Conservation (phyloP, 2,797 vertebrate genomes). For the Odontamblyopus lacepedii region DNA sequence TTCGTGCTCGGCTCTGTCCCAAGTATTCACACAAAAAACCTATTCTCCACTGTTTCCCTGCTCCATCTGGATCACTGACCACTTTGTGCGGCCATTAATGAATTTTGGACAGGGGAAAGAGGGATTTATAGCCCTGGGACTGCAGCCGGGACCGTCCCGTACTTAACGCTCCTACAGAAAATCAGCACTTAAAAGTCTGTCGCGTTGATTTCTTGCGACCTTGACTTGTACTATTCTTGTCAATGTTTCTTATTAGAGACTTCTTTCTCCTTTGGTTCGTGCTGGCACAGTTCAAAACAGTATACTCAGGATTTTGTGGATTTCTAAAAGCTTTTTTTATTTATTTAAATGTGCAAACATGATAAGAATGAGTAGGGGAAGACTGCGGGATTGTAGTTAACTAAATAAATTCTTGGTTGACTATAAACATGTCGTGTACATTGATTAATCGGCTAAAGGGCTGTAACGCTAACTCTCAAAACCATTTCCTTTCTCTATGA, state of each 20-base stretch:
- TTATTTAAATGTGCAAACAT: neutral
- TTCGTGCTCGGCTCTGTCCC: slow-evolving; percentile 33
- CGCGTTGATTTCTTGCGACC: slow-evolving; percentile 51
- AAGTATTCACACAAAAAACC: slow-evolving; percentile 31
- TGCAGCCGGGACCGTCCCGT: slow-evolving; percentile 54
- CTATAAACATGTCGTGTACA: too few relatives aligned
- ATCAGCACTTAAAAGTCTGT: slow-evolving; percentile 52
- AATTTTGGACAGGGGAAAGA: slow-evolving; percentile 64
- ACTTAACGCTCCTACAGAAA: slow-evolving; percentile 51
- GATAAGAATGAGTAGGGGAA: neutral
- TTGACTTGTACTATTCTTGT: slow-evolving; percentile 36
- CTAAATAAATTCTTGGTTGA: too few relatives aligned
- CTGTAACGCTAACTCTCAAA: too few relatives aligned
- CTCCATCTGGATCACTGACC: slow-evolving; percentile 60
- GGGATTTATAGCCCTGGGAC: slow-evolving; percentile 66
- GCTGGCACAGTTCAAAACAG: neutral
- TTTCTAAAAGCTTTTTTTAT: neutral
- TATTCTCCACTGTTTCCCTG: slow-evolving; percentile 36
- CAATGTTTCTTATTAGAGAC: slow-evolving; percentile 13
- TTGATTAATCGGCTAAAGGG: too few relatives aligned
- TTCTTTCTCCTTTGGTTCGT: neutral
- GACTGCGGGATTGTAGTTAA: neutral
- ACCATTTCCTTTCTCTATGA: too few relatives aligned
- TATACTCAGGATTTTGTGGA: neutral
- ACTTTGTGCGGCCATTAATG: slow-evolving; percentile 70